Base-by-base conservation (phyloP, 2,888 invertebrate genomes). In the Parelbella ahira region DNA sequence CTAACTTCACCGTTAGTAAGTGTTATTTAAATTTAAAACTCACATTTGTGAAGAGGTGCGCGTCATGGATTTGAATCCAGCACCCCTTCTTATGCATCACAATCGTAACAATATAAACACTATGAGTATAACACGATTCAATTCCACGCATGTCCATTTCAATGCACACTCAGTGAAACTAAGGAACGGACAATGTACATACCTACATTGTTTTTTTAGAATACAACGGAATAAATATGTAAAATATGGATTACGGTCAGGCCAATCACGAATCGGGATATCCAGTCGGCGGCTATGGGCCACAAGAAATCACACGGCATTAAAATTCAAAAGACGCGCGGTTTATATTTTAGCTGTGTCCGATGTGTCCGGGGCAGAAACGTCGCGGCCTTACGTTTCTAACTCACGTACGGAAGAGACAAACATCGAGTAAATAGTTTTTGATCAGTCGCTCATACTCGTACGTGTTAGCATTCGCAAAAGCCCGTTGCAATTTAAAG, bases 381-480 rank as follows among this genome's bases (percentile, higher is more conserved):
- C 76, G 28, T 56, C 50, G 19, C 49, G 53, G 65, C 58, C 57
- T 72, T 68, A 62, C 50, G 68, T 66, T 74, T 60, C 63, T 66
- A 63, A 60, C 69, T 68, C 78, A 80, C 79, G 80, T 81, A 66
- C 70, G 15, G 7, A 50, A 51, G 50, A 74, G 73, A 81, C 79
- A 79, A 75, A 58, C 68, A 74, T 74, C 76, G 69, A 73, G 68
- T 69, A 77, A 78, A 77, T 75, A 68, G 69, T 74, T 68, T 77
- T 77, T 76, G 73, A 80, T 80, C 75, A 73, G 67, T 73, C 68
- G 64, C 75, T 65, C 56, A 63, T 63, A 64, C 75, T 65, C 56
- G 63, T 63, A 74, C 79, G 74, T 76, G 76, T 63, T 59, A 63
- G 68, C 54, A 74, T 73, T 78, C 61, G 55, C 63, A 72, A 72